phyloP scores from a whole-genome alignment of 2,888 invertebrate genomes.

The Leptura quadrifasciata region DNA sequence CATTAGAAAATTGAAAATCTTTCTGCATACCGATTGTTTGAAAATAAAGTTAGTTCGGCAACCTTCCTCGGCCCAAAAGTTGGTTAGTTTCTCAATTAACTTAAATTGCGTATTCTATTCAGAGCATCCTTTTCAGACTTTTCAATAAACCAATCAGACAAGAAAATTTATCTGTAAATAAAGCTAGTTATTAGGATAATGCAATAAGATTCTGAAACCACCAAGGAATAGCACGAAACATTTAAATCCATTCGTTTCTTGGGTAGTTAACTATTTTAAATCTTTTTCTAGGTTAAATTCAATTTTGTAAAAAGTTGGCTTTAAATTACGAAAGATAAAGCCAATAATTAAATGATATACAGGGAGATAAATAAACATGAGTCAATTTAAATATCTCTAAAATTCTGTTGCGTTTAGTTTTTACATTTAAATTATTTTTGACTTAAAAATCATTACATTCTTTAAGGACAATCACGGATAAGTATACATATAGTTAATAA shows the following conservation, averaged over 20 bases:
- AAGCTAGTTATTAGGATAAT: not conserved
- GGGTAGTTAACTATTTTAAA: not conserved
- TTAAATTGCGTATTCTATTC: not conserved
- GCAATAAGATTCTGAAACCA: not conserved
- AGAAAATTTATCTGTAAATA: not conserved
- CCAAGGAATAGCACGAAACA: not conserved
- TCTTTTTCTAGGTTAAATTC: not conserved
- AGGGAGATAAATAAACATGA: too few species aligned
- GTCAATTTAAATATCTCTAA: too few species aligned
- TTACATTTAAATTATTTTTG: too few species aligned
- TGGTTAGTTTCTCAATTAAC: not conserved
- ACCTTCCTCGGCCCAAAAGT: not conserved
- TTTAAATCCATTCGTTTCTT: not conserved
- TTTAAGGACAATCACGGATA: too few species aligned
- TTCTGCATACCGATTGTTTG: not conserved
- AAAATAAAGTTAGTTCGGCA: not conserved
- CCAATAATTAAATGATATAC: too few species aligned
- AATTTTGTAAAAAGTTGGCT: not conserved
- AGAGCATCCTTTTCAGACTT: not conserved
- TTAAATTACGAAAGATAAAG: too few species aligned
- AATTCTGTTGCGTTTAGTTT: too few species aligned
- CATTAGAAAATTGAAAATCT: slow-evolving; percentile 17
- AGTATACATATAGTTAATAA: too few species aligned
- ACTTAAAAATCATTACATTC: too few species aligned
- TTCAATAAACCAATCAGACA: not conserved